These are phyloP conservation scores for Raja brachyura DNA, from an alignment of 2,113 vertebrate species.

Conservation along the genomic window DNA sequence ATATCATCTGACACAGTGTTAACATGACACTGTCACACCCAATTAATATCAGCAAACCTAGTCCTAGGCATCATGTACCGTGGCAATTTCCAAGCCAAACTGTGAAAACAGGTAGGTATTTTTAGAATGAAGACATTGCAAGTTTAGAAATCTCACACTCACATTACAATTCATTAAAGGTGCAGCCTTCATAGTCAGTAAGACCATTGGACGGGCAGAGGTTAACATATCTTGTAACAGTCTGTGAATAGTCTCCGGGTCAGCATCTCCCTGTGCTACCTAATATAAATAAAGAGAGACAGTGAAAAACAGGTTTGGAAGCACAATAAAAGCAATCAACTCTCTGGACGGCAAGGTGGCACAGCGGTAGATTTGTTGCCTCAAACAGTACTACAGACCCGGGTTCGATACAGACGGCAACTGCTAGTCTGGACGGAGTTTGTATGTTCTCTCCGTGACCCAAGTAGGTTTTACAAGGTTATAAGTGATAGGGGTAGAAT, in stretches of 20 bases:
- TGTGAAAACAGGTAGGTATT: not conserved
- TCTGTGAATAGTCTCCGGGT: conserved; percentile 54
- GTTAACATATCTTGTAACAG: conserved; percentile 65
- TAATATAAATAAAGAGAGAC: not conserved
- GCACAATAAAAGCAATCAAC: not conserved
- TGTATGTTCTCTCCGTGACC: too few species aligned
- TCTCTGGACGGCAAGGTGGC: too few species aligned
- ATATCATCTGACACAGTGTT: not conserved
- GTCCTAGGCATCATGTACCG: not conserved
- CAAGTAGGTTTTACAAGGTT: too few species aligned
- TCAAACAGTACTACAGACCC: too few species aligned
- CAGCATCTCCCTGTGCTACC: conserved; percentile 44
- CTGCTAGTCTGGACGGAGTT: too few species aligned
- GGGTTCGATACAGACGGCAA: too few species aligned
- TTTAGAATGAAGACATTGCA: not conserved
- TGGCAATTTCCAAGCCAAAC: not conserved
- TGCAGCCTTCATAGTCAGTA: conserved; percentile 66
- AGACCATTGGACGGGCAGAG: conserved; percentile 63
- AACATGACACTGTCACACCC: not conserved
- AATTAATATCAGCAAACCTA: not conserved
- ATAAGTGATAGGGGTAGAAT: too few species aligned
- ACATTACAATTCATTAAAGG: conserved; percentile 67
- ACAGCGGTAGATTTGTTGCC: too few species aligned
- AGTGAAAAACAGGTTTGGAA: not conserved
- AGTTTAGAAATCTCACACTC: conserved; percentile 38